phyloP scores from a whole-genome alignment of 2,797 vertebrate species.

The Tachyglossus aculeatus region DNA sequence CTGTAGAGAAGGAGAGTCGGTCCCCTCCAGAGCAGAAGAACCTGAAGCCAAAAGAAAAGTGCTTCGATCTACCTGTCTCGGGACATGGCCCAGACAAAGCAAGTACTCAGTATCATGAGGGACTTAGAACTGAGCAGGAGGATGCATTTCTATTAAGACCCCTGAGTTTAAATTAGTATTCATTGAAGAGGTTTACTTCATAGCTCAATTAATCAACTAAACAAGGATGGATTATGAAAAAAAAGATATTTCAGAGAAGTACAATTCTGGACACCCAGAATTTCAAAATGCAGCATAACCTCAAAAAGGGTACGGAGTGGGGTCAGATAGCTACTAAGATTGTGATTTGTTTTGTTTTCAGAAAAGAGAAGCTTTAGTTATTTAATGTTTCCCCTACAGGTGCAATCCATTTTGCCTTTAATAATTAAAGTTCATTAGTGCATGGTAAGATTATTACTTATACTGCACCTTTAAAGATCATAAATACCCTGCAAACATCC shows the following conservation, averaged over 20 bases:
- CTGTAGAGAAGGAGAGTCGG: no score
- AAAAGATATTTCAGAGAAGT: conserved; percentile 63
- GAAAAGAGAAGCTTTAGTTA: conserved; percentile 39
- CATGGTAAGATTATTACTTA: conserved; percentile 7
- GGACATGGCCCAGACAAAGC: no score
- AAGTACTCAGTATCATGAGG: conserved; percentile 18
- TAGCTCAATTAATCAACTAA: conserved; percentile 74
- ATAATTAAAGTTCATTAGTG: conserved; percentile 31
- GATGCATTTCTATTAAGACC: conserved; percentile 68
- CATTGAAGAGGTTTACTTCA: conserved; percentile 62
- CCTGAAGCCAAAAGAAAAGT: no score
- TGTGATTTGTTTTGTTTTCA: background rate
- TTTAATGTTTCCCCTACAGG: conserved; percentile 10
- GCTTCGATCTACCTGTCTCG: no score
- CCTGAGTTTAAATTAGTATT: conserved; percentile 59
- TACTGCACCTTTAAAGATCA: background rate
- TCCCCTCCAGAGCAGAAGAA: no score
- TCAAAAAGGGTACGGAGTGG: background rate
- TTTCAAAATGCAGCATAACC: background rate
- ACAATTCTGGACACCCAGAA: conserved; percentile 58
- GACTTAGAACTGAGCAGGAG: conserved; percentile 63
- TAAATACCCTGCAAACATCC: conserved; percentile 45
- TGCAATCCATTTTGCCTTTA: conserved; percentile 4
- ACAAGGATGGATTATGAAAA: conserved; percentile 61
- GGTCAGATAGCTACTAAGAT: background rate